Evolutionary conservation across 2,888 invertebrate species (phyloP).

Genomic region (Thera obeliscata): DNA sequence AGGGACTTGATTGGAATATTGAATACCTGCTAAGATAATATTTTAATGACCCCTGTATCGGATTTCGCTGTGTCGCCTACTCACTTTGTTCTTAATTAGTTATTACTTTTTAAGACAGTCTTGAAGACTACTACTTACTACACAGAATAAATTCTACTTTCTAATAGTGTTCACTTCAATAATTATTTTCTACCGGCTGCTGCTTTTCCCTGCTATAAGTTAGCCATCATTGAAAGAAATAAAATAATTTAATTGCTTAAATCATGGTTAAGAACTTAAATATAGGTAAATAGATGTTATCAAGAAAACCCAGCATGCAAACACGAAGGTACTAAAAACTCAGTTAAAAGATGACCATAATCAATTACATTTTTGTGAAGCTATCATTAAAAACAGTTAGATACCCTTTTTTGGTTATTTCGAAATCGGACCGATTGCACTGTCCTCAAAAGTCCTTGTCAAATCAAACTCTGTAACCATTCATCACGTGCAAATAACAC

Average conservation of each 20-base stretch:
- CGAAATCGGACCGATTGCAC: conserved; percentile 14
- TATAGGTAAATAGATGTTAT: too few relatives aligned
- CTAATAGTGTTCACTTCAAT: background rate
- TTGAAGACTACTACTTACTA: background rate
- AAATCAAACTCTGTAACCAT: conserved; percentile 37
- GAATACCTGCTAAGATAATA: conserved; percentile 36
- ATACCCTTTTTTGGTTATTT: conserved; percentile 7
- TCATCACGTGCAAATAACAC: conserved; percentile 44
- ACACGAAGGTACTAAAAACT: too few relatives aligned
- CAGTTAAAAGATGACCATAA: too few relatives aligned
- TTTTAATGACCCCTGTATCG: conserved; percentile 32
- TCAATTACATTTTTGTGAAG: background rate
- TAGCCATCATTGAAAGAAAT: too few relatives aligned
- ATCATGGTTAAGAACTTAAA: too few relatives aligned
- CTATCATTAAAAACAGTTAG: background rate
- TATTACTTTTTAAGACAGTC: conserved; percentile 11
- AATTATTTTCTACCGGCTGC: too few relatives aligned
- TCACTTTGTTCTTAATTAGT: conserved; percentile 26
- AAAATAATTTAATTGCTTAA: too few relatives aligned
- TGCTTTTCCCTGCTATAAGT: too few relatives aligned
- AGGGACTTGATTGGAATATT: conserved; percentile 34
- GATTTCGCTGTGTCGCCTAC: conserved; percentile 30
- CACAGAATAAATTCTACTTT: conserved; percentile 3
- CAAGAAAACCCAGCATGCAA: too few relatives aligned
- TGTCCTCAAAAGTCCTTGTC: conserved; percentile 41